Conservation (phyloP, 2,888 invertebrate species). For the Himalopsyche anomala region DNA sequence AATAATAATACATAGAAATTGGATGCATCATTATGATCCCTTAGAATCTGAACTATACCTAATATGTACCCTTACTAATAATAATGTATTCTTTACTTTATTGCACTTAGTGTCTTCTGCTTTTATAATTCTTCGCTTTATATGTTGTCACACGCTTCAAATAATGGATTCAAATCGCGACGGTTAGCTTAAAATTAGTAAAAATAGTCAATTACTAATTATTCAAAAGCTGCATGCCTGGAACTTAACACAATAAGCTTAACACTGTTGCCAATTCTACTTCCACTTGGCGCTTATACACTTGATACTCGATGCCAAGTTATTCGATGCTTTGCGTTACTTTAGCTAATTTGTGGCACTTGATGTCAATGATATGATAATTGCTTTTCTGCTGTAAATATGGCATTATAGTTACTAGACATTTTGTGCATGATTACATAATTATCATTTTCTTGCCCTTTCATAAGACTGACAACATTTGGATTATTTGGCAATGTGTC, state of each 20-base stretch:
- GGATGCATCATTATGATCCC: not conserved
- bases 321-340: not conserved
- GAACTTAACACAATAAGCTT: slow-evolving; percentile 1
- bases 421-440: slow-evolving; percentile 28
- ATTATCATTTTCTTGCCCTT: slow-evolving; percentile 38
- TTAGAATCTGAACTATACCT: not conserved
- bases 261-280: not conserved
- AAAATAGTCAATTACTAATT: not conserved
- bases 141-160: slow-evolving; percentile 42
- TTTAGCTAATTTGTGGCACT: not conserved
- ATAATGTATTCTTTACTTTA: not conserved
- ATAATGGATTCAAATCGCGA: slow-evolving; percentile 38
- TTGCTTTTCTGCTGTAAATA: slow-evolving; percentile 39
- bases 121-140: slow-evolving; percentile 25
- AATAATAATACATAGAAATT: not conserved
- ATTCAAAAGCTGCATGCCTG: slow-evolving; percentile 17
- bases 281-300: not conserved
- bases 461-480: slow-evolving; percentile 16
- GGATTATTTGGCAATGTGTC: not conserved
- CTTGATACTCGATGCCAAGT: not conserved
- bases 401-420: slow-evolving; percentile 37
- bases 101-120: not conserved
- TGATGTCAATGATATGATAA: slow-evolving; percentile 10
- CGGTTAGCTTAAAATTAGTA: slow-evolving; percentile 32
- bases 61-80: not conserved